A percentile compares a stretch with the other conserved stretches of the same genome.
Conservation (phyloP, 1,140 invertebrate genomes). For the Drosophila hydei region DNA sequence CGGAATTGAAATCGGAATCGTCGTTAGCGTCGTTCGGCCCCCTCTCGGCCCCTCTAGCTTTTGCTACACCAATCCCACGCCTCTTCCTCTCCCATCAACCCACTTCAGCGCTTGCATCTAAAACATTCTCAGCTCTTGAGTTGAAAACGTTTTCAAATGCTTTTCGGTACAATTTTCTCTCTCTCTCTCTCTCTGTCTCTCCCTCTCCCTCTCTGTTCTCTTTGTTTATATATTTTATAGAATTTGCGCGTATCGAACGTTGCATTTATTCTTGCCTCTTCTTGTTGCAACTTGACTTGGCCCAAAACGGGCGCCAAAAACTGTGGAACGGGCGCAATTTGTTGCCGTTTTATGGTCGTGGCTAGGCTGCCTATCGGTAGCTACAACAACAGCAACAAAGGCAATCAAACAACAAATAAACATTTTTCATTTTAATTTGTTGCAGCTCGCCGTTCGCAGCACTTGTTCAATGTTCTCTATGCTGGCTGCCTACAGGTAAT, state of each 20-base stretch:
- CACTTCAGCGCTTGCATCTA: not conserved
- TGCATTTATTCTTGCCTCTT: slow-evolving; percentile 32
- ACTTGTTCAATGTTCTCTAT: slow-evolving; percentile 10
- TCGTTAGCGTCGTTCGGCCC: slow-evolving; percentile 39
- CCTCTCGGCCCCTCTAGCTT: not conserved
- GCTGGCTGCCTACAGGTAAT: slow-evolving; percentile 5
- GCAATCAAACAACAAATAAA: slow-evolving; percentile 34
- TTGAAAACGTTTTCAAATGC: slow-evolving; percentile 31
- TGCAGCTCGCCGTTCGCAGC: slow-evolving; percentile 32
- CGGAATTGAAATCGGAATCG: slow-evolving; percentile 56
- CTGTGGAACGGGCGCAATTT: slow-evolving; percentile 10
- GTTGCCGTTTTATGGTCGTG: slow-evolving; percentile 62
- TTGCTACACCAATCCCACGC: not conserved
- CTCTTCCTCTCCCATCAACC: not conserved
- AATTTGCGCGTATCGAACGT: slow-evolving; percentile 66
- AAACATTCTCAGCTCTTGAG: slow-evolving; percentile 30
- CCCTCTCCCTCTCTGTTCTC: slow-evolving; percentile 21
- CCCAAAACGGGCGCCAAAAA: slow-evolving; percentile 16
- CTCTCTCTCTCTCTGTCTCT: not conserved
- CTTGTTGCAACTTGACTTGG: slow-evolving; percentile 55
- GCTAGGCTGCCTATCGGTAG: slow-evolving; percentile 46
- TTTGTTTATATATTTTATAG: slow-evolving; percentile 58
- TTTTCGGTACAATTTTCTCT: slow-evolving; percentile 17
- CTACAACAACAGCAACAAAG: slow-evolving; percentile 12
- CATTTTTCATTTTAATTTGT: slow-evolving; percentile 73